Conservation (phyloP, 2,113 vertebrate species). For the Coreoperca whiteheadi region DNA sequence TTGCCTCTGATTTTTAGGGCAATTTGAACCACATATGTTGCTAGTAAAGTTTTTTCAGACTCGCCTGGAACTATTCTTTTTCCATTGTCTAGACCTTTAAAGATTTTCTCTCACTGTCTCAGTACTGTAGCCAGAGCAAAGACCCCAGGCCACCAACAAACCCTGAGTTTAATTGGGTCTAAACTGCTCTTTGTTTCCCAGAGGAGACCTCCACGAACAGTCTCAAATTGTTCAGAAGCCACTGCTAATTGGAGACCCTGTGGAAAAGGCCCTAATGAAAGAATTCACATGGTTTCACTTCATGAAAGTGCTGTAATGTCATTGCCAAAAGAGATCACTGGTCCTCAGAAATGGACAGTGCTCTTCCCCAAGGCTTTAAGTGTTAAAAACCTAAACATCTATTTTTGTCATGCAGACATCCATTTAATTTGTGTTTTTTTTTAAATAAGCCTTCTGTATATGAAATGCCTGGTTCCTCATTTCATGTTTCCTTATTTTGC, state of each 20-base stretch:
- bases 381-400: background rate
- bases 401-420: background rate
- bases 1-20: constrained; percentile 25
- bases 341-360: constrained; percentile 42
- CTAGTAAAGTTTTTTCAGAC: constrained; percentile 22
- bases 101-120: constrained; percentile 39
- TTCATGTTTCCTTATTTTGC: background rate
- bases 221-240: constrained; percentile 68
- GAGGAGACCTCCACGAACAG: constrained; percentile 68
- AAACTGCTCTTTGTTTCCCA: constrained; percentile 71
- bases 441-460: background rate
- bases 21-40: constrained; percentile 42
- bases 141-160: constrained; percentile 55
- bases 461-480: background rate
- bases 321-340: constrained; percentile 41
- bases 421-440: background rate
- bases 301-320: constrained; percentile 50
- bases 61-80: constrained; percentile 37
- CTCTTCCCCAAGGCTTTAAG: background rate
- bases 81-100: constrained; percentile 40
- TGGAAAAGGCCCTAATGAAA: constrained; percentile 69
- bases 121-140: constrained; percentile 43
- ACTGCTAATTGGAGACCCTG: constrained; percentile 74
- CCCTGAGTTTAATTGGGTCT: constrained; percentile 75
- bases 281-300: constrained; percentile 59